Base-by-base conservation (phyloP, 1,140 invertebrate genomes). In the Oedothorax gibbosus region DNA sequence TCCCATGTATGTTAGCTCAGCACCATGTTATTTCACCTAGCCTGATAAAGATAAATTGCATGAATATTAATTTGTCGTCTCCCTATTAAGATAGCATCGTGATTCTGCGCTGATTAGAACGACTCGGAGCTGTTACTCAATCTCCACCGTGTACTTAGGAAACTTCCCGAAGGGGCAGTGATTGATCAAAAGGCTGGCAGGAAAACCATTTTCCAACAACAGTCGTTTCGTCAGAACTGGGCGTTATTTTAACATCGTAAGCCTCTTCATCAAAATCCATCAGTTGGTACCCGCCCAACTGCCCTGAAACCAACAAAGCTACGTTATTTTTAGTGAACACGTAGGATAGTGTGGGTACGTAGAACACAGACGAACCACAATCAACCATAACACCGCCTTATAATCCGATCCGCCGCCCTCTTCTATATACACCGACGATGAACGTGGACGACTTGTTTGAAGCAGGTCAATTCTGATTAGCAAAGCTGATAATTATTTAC, bases 251-350 rank as follows among this genome's bases (percentile, higher is more conserved):
- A 15, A 12, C 14, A 64, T 35, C 35, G n/a, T 77, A 60, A n/a
- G 64, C 75, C 75, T 77, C 57, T 77, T 56, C 75, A 77, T 77
- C 75, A 77, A 75, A 75, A 20, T 71, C 68, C 68, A 53, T 53
- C 20, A 15, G 57, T 15, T 18, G 14, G 35, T 35, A 5, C 35
- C 35, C 35, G 35, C 35, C 35, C 35, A 35, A 35, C 35, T 35
- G 18, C 68, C 68, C 49, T 53, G 54, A n/a, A 71, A 71, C 68
- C 49, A 35, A 35, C 35, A 2, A 35, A 35, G 35, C 35, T 35
- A 35, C 2, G 35, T 35, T 35, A 35, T 35, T 35, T 35, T 35
- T 35, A 5, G 35, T 5, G 35, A 35, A 35, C 35, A 35, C 35
- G 35, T 35, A 2, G 35, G 35, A 35, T 2, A n/a, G n/a, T n/a